Conservation (phyloP, 2,888 invertebrate species). For the Apodemia zela region DNA sequence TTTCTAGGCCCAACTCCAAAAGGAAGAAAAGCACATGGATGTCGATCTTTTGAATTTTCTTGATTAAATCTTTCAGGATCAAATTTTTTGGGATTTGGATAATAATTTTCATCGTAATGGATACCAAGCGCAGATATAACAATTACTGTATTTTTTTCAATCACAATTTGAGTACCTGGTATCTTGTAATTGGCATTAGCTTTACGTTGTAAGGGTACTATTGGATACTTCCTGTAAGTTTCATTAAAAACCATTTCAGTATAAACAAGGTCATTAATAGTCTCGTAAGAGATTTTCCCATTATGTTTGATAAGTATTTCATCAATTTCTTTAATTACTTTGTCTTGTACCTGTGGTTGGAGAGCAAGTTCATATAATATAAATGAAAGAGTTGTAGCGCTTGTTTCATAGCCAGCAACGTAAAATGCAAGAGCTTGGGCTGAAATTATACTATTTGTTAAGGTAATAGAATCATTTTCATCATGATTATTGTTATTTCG, state of each 20-base stretch:
- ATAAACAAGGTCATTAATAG: slow-evolving; percentile 54
- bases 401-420: neutral
- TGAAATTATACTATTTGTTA: neutral
- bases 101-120: slow-evolving; percentile 57
- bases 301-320: neutral
- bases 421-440: slow-evolving; percentile 1
- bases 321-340: slow-evolving; percentile 1
- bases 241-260: slow-evolving; percentile 54
- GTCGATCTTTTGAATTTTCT: slow-evolving; percentile 43
- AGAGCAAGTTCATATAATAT: slow-evolving; percentile 2
- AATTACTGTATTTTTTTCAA: slow-evolving; percentile 10
- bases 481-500: neutral
- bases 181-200: neutral
- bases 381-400: neutral
- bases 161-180: slow-evolving; percentile 34
- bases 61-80: slow-evolving; percentile 65
- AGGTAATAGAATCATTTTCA: neutral
- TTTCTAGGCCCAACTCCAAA: slow-evolving; percentile 58
- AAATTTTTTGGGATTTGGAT: slow-evolving; percentile 61
- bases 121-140: slow-evolving; percentile 23
- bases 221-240: slow-evolving; percentile 13
- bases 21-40: slow-evolving; percentile 54
- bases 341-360: neutral
- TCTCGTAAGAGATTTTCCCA: slow-evolving; percentile 43
- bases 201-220: slow-evolving; percentile 17